Evolutionary conservation across 53 echinoderm and acorn worm species (phyloP), one percentile per base, ranked within the genome.

Genomic region (Paracentrotus lividus): DNA sequence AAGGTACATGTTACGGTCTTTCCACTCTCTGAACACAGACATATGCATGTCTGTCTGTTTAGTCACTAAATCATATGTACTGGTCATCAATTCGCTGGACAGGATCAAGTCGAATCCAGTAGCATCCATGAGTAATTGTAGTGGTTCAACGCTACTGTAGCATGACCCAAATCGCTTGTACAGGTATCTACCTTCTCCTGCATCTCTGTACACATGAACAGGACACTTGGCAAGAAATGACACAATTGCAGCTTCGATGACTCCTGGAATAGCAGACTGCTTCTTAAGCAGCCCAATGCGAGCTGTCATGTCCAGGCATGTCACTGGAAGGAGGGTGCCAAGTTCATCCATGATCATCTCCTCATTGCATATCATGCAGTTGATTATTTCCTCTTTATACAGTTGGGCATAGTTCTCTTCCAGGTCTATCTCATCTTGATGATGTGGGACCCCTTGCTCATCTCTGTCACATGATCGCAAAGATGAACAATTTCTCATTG

Each of bases 291-390:
- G 20, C 55, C 54, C 86, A 27, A 86, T 26, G 52, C 86, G 52
- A 1, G 86, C 5, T 1, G 0, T 14, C 5, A 86, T 53, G 55
- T 86, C 86, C 10, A 86, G 54, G 32, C 86, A 86, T 29, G 5
- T 20, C 26, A 32, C 1, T 1, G 86, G 86, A 53, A 86, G 86
- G 36, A 52, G 43, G 81, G 40, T 13, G 12, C 42, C 81, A 43
- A 81, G 40, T 32, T 88, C 61, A 34, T 88, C 88, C 59, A 88
- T 88, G 42, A 88, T 60, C 1, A 12, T 42, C 42, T 88, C 88
- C 61, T 88, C 61, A 58, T 60, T 60, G 55, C 61, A 60, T 38
- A 10, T 43, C 40, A 88, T 7, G 61, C 34, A 10, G 4, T 8
- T 4, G 29, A 88, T 60, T 23, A 88, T 88, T 14, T 40, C 61